Evolutionary conservation across 2,797 vertebrate species (phyloP), one percentile per base, ranked within the genome.

Genomic region (Psittacula derbiana): DNA sequence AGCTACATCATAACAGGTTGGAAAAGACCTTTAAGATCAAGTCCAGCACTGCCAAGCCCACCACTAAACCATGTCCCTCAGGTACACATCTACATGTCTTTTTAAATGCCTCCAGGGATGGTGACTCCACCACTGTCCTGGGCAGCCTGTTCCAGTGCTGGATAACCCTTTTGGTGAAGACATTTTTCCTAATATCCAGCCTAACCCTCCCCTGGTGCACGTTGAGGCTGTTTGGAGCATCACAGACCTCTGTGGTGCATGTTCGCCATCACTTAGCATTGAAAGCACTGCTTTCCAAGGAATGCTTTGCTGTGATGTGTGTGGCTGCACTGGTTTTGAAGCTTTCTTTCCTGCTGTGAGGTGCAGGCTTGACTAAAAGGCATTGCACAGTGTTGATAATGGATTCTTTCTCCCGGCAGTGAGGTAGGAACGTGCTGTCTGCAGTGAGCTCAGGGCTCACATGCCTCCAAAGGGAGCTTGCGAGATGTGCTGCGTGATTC

Each of bases 401-500:
- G 28, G 57, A 31, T 18, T 11, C 4, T 41, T 85, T 30, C 6
- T 3, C 8, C 67, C 46, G 40, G 25, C n/a, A 13, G 64, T 23
- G 61, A 50, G 69, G n/a, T 38, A 36, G 65, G 60, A 57, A 46
- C 2, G 3, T 80, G 67, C 72, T 75, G 44, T 27, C 25, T 90
- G 70, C 47, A 44, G 43, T 46, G 47, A 60, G 84, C 62, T 60
- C 82, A 14, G 70, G 83, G 57, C 0, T 0, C 64, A 36, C 0
- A 6, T 86, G 80, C 64, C 70, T 94, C 36, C 82, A 55, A 62
- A 71, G 33, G 38, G 62, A 95, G 67, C 70, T 50, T 43, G 61
- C 40, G 49, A 43, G 66, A 57, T 58, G 50, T 72, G 66, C 70
- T 1, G 0, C 90, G 82, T 30, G 36, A 18, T 82, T 80, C 12